Evolutionary conservation across 2,797 vertebrate species (phyloP), one percentile per base, ranked within the genome.

Genomic region (Parambassis ranga): DNA sequence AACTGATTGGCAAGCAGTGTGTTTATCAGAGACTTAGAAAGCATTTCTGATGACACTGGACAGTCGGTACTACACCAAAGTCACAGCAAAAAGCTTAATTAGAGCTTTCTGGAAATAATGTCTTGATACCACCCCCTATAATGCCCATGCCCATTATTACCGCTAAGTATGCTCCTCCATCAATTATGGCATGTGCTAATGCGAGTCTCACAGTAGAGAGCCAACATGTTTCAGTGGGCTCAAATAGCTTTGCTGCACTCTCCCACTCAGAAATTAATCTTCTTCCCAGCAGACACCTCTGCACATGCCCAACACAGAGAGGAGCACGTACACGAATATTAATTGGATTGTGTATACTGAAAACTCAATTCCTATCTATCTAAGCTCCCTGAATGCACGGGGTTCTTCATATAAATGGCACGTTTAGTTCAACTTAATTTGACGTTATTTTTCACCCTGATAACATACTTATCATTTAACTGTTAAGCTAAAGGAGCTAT

Each of bases 121-220:
- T 86, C 87, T 87, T 79, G 72, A 84, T 85, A 67, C 83, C 79
- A 81, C 79, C 82, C 78, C 78, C 86, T 81, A 79, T 81, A 89
- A 90, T 85, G 86, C 77, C 83, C 85, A 88, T 88, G 83, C 77
- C 84, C 86, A 91, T 91, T 90, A 91, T 91, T 90, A 86, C 81
- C 48, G 78, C 86, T 90, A 90, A 91, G 84, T 89, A 84, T 74
- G 82, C 87, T 87, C 87, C 71, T 89, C 87, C 84, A 91, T 89
- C 89, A 89, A 86, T 83, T 83, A 87, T 90, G 89, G 76, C 87
- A 87, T 83, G 83, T 83, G 85, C 82, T 89, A 90, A 90, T 88
- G 88, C 10, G 82, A 83, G 85, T 63, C 84, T 83, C 86, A 70
- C 81, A 82, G 87, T 59, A 53, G 75, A 84, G 75, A 78, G 83